Evolutionary conservation across 2,797 vertebrate genomes (phyloP).

Genomic region (Chloroceryle amazona): DNA sequence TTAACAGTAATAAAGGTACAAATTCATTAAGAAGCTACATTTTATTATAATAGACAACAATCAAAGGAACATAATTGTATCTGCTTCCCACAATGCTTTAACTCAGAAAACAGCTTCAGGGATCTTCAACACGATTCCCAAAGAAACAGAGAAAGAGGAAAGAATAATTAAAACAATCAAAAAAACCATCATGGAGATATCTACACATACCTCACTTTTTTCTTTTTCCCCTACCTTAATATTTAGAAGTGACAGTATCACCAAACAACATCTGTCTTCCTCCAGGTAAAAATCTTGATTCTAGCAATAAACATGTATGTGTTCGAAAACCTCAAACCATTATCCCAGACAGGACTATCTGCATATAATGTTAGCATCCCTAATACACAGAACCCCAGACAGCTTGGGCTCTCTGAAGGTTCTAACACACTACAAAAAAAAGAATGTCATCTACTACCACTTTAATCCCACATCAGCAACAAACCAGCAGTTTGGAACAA

Average conservation of each 20-base stretch:
- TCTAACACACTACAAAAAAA: not conserved
- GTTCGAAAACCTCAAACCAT: not conserved
- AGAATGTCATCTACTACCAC: not conserved
- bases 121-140: not conserved
- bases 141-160: not conserved
- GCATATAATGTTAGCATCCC: not conserved
- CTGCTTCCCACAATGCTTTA: not conserved
- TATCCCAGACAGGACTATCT: not conserved
- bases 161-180: not conserved
- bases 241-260: conserved; percentile 7
- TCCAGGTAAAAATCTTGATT: not conserved
- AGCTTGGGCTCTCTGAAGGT: not conserved
- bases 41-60: not conserved
- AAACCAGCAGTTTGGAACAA: not conserved
- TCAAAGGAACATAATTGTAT: not conserved
- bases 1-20: not conserved
- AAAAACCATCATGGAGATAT: not conserved
- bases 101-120: not conserved
- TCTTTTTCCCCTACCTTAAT: not conserved
- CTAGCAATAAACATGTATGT: not conserved
- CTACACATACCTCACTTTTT: not conserved
- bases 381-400: not conserved
- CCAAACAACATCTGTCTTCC: not conserved
- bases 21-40: not conserved
- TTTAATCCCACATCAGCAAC: not conserved